Base-by-base conservation (phyloP, 2,113 vertebrate genomes). In the Elgaria multicarinata region DNA sequence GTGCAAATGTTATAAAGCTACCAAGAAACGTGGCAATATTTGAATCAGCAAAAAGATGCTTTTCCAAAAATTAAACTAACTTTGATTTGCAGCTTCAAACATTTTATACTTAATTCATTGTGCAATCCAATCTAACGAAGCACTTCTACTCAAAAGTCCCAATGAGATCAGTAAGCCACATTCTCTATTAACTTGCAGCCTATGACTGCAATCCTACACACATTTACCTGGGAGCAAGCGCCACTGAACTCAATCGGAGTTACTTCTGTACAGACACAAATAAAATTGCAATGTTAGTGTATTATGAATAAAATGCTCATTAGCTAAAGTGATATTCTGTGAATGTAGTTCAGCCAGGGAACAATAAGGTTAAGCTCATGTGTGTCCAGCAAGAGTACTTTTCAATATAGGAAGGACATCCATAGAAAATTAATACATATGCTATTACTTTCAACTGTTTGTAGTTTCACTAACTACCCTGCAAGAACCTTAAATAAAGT, bases 51-150 rank as follows among this genome's bases (percentile, higher is more conserved):
- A 78, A 67, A 78, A 91, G 55, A 55, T 3, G 89, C 44, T 3
- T 6, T 0, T 76, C 22, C 12, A 76, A 69, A 53, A 26, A 58
- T 62, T 69, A 74, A 50, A 90, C 83, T 89, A 22, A 16, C 13
- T 80, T 33, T 83, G 10, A 72, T 87, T 64, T 75, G 31, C 0
- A 31, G 84, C 2, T 3, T 83, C 55, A 81, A 81, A 36, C 18
- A 36, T 50, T 28, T 1, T 83, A 64, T 31, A 75, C 91, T 94
- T 58, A 87, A 87, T 46, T 64, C 81, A 75, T 50, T 79, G 44
- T 66, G 86, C 58, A 67, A 6, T 64, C 9, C 18, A 24, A 62
- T 18, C 18, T 62, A 62, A 62, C 20, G 42, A 53, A 53, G 85
- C 16, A 46, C 31, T 28, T 74, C 28, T 50, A 78, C 62, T 50